Evolutionary conservation across 2,113 vertebrate species (phyloP).

Genomic region (Xiphias gladius): DNA sequence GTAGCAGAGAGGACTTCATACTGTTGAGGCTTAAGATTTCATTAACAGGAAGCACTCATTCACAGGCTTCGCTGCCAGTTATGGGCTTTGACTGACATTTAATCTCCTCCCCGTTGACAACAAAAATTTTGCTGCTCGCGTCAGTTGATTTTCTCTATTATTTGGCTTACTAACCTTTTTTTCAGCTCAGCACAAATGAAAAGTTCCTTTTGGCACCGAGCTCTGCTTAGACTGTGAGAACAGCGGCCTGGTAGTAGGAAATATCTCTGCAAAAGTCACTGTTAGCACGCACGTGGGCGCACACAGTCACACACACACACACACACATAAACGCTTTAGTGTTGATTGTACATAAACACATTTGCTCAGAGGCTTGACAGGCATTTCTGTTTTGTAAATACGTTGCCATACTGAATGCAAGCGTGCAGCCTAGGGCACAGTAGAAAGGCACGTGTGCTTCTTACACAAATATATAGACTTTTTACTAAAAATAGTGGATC

Average conservation of each 20-base stretch:
- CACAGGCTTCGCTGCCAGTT: constrained; percentile 46
- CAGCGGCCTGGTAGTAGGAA: neutral
- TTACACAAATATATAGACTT: neutral
- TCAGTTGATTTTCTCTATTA: constrained; percentile 51
- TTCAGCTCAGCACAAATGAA: constrained; percentile 42
- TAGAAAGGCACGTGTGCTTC: neutral
- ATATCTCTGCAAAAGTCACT: constrained; percentile 37
- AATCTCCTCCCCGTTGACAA: constrained; percentile 50
- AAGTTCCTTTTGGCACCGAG: constrained; percentile 36
- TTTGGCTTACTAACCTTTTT: constrained; percentile 30
- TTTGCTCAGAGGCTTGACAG: constrained; percentile 35
- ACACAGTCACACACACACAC: too few relatives aligned
- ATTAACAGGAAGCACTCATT: constrained; percentile 66
- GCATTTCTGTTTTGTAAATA: constrained; percentile 52
- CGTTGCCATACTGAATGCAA: constrained; percentile 14
- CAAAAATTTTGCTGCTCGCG: constrained; percentile 40
- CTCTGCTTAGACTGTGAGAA: constrained; percentile 17
- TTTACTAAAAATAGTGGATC: constrained; percentile 20
- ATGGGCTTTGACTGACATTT: constrained; percentile 68
- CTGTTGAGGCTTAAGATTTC: constrained; percentile 47
- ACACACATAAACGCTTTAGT: neutral
- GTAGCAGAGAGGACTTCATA: constrained; percentile 49
- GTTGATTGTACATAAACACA: constrained; percentile 26
- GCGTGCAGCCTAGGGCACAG: constrained; percentile 28
- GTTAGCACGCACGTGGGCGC: too few relatives aligned